These are phyloP conservation scores for Porphyrio hochstetteri DNA, from an alignment of 2,113 vertebrate species.

Conservation along the genomic window DNA sequence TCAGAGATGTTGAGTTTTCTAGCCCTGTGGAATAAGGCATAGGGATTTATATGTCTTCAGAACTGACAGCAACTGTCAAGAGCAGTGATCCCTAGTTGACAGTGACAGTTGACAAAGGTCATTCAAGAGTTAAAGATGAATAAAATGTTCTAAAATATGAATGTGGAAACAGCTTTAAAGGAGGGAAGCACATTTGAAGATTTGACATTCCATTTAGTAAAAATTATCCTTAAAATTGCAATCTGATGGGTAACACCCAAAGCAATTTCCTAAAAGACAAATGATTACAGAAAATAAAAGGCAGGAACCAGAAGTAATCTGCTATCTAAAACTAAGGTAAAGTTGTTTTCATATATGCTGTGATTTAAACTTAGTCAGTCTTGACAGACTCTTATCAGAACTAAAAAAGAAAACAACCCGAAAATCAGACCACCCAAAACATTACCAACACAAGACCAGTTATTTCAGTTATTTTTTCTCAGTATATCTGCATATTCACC, in stretches of 20 bases:
- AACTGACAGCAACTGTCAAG: not conserved
- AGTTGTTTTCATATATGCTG: not conserved
- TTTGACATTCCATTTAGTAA: not conserved
- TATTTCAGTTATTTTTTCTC: conserved; percentile 11
- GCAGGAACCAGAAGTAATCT: not conserved
- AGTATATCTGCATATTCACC: not conserved
- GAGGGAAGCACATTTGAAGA: not conserved
- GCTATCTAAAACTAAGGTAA: not conserved
- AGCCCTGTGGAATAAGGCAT: not conserved
- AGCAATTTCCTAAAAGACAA: not conserved
- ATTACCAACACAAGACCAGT: not conserved
- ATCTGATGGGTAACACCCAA: not conserved
- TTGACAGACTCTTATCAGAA: not conserved
- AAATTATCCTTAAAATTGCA: not conserved
- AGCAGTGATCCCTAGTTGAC: not conserved
- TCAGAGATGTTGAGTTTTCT: not conserved
- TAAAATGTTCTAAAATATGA: not conserved
- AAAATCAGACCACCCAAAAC: not conserved
- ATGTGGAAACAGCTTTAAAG: not conserved
- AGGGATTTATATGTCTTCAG: not conserved
- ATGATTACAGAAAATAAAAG: not conserved
- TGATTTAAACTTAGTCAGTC: not conserved
- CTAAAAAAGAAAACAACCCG: not conserved
- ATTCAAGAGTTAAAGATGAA: not conserved
- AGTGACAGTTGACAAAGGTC: conserved; percentile 34